Base-by-base conservation (phyloP, 2,888 invertebrate genomes). In the Cataglyphis altisquamis region DNA sequence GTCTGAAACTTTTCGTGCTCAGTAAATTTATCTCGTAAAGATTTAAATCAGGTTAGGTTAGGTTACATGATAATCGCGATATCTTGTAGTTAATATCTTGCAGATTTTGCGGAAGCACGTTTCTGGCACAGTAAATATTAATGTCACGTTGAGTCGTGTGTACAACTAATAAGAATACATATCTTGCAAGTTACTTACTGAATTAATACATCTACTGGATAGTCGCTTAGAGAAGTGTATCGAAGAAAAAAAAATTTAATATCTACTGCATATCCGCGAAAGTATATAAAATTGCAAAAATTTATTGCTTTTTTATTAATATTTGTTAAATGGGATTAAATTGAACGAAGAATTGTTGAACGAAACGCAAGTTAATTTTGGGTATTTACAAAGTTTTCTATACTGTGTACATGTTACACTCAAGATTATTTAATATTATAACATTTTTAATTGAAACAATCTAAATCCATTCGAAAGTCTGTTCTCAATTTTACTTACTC, bases 21-120 rank as follows among this genome's bases (percentile, higher is more conserved):
- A 0, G 32, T 25, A 32, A 18, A 15, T 66, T 25, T 66, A 25
- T 25, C 25, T 25, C 25, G 66, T 18, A 10, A 45, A 21, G 32
- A 67, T 15, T 60, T 21, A 5, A 32, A 39, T 75, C 21, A 21
- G 15, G 12, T 45, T 25, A 15, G 39, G 18, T 75, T 63, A 21
- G n/a, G 15, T 12, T 12, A 18, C 68, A 39, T 5, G 72, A 70
- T 77, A 74, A 63, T 75, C 66, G 21, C 36, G 74, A 52, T 21
- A 63, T 32, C 6, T 36, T 18, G 25, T 36, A 12, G 48, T 25
- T 25, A 8, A 48, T 21, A 32, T 18, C n/a, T 21, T 21, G n/a
- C 21, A 18, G 25, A 29, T 64, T 39, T 41, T 25, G 36, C 64
- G 15, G 5, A 12, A 25, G 15, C 15, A 21, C 36, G 21, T 36